Conservation (phyloP, 2,888 invertebrate species). For the Brachyopa scutellaris region DNA sequence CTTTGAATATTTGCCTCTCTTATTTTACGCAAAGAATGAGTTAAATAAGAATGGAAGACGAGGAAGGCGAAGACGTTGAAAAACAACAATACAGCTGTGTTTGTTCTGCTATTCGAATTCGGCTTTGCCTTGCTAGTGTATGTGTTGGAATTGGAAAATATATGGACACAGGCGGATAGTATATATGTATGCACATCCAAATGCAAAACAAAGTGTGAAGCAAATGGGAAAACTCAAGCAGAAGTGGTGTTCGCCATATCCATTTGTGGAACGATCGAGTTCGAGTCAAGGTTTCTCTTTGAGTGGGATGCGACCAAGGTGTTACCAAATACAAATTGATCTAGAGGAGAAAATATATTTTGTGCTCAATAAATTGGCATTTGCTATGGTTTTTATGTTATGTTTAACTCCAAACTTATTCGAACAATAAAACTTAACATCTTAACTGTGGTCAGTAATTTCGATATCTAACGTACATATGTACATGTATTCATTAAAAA, state of each 20-base stretch:
- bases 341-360: background rate
- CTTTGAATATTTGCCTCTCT: slow-evolving; percentile 5
- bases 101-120: slow-evolving; percentile 27
- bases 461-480: too few relatives aligned
- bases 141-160: slow-evolving; percentile 31
- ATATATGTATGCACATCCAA: too few relatives aligned
- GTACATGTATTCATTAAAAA: too few relatives aligned
- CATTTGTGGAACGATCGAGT: slow-evolving; percentile 54
- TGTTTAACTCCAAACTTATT: too few relatives aligned
- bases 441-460: too few relatives aligned
- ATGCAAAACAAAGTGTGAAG: slow-evolving; percentile 25
- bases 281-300: slow-evolving; percentile 66
- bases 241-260: slow-evolving; percentile 42
- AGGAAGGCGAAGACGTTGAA: slow-evolving; percentile 12
- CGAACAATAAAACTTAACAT: too few relatives aligned
- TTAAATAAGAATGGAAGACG: slow-evolving; percentile 11
- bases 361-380: too few relatives aligned
- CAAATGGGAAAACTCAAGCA: slow-evolving; percentile 28
- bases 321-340: slow-evolving; percentile 23
- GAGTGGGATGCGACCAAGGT: slow-evolving; percentile 55
- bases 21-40: slow-evolving; percentile 18
- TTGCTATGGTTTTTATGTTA: too few relatives aligned
- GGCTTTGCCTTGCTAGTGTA: slow-evolving; percentile 14
- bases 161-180: too few relatives aligned
- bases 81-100: slow-evolving; percentile 42